Evolutionary conservation across 2,888 invertebrate species (phyloP).

Genomic region (Caenorhabditis sp.): DNA sequence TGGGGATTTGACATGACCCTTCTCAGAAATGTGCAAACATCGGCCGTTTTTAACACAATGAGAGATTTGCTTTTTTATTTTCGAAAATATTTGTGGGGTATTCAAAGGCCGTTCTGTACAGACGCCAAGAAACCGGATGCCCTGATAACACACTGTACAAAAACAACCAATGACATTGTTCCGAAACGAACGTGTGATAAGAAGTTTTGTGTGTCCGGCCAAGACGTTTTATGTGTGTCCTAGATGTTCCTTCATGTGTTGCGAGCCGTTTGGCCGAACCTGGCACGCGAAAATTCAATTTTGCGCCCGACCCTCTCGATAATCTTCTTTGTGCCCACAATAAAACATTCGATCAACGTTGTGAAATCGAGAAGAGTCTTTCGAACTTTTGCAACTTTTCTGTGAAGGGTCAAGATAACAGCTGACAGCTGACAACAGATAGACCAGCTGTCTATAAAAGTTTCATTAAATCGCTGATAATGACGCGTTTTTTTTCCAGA

Average conservation of each 20-base stretch:
- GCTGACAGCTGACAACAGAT: constrained; percentile 23
- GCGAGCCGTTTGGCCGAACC: background rate
- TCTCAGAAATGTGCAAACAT: constrained; percentile 54
- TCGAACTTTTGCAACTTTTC: constrained; percentile 19
- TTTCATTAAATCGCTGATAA: background rate
- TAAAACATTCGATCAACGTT: constrained; percentile 13
- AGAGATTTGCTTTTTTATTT: background rate
- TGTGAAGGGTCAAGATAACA: constrained; percentile 18
- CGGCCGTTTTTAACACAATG: constrained; percentile 31
- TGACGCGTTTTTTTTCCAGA: background rate
- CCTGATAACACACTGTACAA: constrained; percentile 31
- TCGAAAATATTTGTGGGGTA: no score
- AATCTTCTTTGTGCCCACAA: constrained; percentile 7
- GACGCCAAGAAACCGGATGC: background rate
- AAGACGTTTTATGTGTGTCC: constrained; percentile 10
- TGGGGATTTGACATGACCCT: constrained; percentile 52
- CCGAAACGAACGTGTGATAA: constrained; percentile 34
- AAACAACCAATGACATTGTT: constrained; percentile 23
- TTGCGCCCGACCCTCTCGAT: background rate
- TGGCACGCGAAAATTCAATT: constrained; percentile 16
- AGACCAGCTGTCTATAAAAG: constrained; percentile 20
- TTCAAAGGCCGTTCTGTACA: no score
- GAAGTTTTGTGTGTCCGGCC: constrained; percentile 6
- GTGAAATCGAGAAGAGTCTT: background rate
- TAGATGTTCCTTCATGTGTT: constrained; percentile 13